Evolutionary conservation across 2,113 vertebrate species (phyloP).

Genomic region (Entosphenus tridentatus): DNA sequence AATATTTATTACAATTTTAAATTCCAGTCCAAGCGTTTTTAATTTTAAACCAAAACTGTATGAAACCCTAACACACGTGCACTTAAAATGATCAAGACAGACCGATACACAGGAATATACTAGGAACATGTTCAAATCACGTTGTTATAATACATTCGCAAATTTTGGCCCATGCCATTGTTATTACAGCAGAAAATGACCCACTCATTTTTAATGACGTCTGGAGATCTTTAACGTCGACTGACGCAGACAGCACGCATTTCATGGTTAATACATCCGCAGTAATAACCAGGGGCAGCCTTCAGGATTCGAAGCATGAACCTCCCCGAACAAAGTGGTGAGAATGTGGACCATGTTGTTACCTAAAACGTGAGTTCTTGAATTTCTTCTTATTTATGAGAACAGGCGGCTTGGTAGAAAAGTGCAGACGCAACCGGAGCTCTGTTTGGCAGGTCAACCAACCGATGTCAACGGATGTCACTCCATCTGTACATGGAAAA

Average conservation of each 20-base stretch:
- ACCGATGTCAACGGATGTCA: conserved; percentile 53
- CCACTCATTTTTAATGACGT: background rate
- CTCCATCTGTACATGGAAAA: conserved; percentile 31
- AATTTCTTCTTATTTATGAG: conserved; percentile 86
- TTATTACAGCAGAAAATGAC: background rate
- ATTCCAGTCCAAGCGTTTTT: background rate
- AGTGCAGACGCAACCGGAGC: conserved; percentile 74
- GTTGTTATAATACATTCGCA: background rate
- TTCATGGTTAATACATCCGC: background rate
- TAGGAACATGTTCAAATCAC: background rate
- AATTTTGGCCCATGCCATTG: background rate
- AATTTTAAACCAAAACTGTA: background rate
- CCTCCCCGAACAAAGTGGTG: conserved; percentile 10
- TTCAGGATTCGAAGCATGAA: background rate
- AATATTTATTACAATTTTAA: background rate
- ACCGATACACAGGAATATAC: background rate
- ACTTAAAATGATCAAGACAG: background rate
- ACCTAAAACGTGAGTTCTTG: conserved; percentile 96
- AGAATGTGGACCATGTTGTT: conserved; percentile 12
- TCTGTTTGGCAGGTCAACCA: conserved; percentile 94
- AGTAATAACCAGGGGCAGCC: background rate
- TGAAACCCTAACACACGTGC: background rate
- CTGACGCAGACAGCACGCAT: background rate
- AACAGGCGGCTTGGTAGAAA: conserved; percentile 56
- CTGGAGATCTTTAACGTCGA: background rate